Percentiles rank a stretch among this genome's conserved stretches.
phyloP scores from a whole-genome alignment of 1,140 invertebrate species.

The Sycophila sp. region DNA sequence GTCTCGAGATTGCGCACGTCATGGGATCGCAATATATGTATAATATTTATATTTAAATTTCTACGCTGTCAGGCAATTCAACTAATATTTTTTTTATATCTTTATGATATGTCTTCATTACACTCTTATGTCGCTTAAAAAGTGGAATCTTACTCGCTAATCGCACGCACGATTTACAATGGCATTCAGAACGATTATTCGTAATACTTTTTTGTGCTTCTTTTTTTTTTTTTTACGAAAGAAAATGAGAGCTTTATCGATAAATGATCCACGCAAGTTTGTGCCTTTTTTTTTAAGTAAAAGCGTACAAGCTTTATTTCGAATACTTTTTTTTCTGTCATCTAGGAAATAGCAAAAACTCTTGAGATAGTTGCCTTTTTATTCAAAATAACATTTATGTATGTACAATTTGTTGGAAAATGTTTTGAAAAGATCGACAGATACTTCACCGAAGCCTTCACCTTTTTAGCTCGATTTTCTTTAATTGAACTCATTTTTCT shows the following conservation, averaged over 20 bases:
- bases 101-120: slow-evolving; percentile 66
- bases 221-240: neutral
- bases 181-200: neutral
- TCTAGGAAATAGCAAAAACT: slow-evolving; percentile 22
- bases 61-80: slow-evolving; percentile 65
- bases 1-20: slow-evolving; percentile 57
- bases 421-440: too few relatives aligned
- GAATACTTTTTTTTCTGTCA: neutral
- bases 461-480: too few relatives aligned
- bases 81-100: slow-evolving; percentile 54
- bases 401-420: slow-evolving; percentile 8
- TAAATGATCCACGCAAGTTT: neutral
- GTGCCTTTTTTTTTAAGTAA: neutral
- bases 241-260: neutral
- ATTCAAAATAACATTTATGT: slow-evolving; percentile 28
- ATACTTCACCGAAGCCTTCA: too few relatives aligned
- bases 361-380: neutral
- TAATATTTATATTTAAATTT: slow-evolving; percentile 53
- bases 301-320: slow-evolving; percentile 11
- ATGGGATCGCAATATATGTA: slow-evolving; percentile 49
- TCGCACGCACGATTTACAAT: slow-evolving; percentile 44
- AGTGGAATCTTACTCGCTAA: slow-evolving; percentile 58
- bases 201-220: slow-evolving; percentile 9
- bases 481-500: too few relatives aligned
- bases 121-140: slow-evolving; percentile 59